Conservation (phyloP, 2,888 invertebrate genomes). For the Patella caerulea region DNA sequence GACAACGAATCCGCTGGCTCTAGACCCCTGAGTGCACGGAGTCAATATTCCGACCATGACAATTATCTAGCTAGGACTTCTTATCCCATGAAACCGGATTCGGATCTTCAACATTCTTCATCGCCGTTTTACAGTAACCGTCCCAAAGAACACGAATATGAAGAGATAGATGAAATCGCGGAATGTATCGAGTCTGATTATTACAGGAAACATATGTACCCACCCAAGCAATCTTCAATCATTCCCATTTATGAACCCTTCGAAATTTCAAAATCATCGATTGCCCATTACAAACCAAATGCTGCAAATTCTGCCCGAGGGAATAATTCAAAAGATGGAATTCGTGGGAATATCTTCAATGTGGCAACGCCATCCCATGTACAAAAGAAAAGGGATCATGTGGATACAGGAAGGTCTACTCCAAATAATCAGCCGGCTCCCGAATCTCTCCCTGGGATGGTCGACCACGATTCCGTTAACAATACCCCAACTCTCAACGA, state of each 20-base stretch:
- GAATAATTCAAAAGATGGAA: not conserved
- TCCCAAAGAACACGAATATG: constrained; percentile 48
- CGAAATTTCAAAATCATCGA: no score
- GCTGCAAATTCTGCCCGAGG: not conserved
- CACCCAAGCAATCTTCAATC: constrained; percentile 9
- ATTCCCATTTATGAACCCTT: no score
- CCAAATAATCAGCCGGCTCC: not conserved
- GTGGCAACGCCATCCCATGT: not conserved
- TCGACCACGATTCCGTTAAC: not conserved
- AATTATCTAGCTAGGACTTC: not conserved
- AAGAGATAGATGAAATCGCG: constrained; percentile 48
- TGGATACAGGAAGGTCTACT: not conserved
- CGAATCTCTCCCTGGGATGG: not conserved
- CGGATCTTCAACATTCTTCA: not conserved
- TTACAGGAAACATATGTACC: not conserved
- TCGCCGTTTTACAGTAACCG: constrained; percentile 13
- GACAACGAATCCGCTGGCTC: not conserved
- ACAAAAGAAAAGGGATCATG: not conserved
- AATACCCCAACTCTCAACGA: not conserved
- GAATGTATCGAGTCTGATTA: constrained; percentile 28
- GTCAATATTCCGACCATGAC: not conserved
- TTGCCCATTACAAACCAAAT: not conserved
- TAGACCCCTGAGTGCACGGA: not conserved
- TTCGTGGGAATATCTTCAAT: not conserved
- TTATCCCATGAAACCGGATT: not conserved